Evolutionary conservation across 2,888 invertebrate genomes (phyloP).

Genomic region (Erebia palarica): DNA sequence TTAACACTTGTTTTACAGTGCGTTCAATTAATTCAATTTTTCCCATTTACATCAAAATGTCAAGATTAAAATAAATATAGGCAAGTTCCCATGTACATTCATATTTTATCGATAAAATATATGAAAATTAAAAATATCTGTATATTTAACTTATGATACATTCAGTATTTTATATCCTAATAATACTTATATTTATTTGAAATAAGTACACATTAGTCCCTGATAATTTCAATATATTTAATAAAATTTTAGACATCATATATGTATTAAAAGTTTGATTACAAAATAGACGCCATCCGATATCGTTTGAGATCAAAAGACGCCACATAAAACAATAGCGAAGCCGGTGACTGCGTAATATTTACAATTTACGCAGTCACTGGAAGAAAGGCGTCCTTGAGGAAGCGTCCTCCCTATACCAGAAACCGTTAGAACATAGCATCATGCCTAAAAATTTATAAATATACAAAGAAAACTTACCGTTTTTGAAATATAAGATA

Average conservation of each 20-base stretch:
- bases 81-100: too few relatives aligned
- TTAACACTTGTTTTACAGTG: too few relatives aligned
- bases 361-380: slow-evolving; percentile 40
- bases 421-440: not conserved
- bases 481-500: not conserved
- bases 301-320: not conserved
- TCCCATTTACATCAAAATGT: too few relatives aligned
- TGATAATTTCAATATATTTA: too few relatives aligned
- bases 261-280: too few relatives aligned
- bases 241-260: too few relatives aligned
- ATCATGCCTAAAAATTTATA: not conserved
- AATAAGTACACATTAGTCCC: too few relatives aligned
- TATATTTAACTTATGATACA: not conserved
- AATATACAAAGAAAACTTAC: slow-evolving; percentile 22
- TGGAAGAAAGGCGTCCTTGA: slow-evolving; percentile 52
- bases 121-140: not conserved
- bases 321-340: slow-evolving; percentile 33
- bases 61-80: too few relatives aligned
- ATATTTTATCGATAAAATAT: not conserved
- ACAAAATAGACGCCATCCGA: too few relatives aligned
- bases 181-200: not conserved
- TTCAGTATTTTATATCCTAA: not conserved
- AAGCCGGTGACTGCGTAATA: slow-evolving; percentile 32
- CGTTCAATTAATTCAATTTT: too few relatives aligned
- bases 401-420: not conserved